phyloP scores from a whole-genome alignment of 2,113 vertebrate species.

The Alethe diademata region DNA sequence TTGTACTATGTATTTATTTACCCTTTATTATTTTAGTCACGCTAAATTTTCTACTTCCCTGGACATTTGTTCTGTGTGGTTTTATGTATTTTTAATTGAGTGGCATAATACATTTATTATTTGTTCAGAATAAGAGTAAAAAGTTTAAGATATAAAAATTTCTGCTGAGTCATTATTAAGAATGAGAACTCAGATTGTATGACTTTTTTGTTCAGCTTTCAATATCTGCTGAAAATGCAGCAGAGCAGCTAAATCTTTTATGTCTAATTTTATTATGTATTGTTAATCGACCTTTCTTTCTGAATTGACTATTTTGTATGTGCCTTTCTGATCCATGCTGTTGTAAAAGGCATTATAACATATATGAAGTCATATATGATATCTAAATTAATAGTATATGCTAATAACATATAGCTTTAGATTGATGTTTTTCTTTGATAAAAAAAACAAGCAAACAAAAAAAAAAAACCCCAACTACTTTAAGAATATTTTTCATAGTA shows the following conservation, averaged over 20 bases:
- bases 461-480: neutral
- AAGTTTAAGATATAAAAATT: neutral
- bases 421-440: neutral
- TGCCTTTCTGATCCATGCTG: neutral
- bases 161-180: neutral
- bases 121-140: neutral
- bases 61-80: neutral
- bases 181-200: neutral
- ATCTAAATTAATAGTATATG: neutral
- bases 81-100: neutral
- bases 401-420: neutral
- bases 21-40: neutral
- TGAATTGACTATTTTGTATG: neutral
- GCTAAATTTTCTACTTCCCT: neutral
- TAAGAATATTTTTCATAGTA: neutral
- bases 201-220: neutral
- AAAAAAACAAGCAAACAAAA: neutral
- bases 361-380: no score
- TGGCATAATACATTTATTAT: neutral
- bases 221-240: neutral
- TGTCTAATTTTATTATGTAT: neutral
- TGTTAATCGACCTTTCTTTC: neutral
- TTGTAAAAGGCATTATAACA: neutral
- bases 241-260: neutral
- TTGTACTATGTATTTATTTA: neutral